Base-by-base conservation (phyloP, 2,888 invertebrate species). In the Agrypnus murinus region DNA sequence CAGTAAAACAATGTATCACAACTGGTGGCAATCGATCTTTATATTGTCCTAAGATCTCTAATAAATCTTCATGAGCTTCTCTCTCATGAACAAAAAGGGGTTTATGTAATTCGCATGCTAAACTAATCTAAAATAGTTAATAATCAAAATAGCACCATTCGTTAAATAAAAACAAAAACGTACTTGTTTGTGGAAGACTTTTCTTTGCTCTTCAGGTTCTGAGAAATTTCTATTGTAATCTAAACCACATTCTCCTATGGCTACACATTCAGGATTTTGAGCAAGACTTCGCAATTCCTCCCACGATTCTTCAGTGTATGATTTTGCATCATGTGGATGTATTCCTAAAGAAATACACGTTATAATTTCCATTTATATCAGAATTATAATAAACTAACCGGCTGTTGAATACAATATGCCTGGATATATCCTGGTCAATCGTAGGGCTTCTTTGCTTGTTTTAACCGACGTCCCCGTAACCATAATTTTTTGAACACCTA, bases 191-290 rank as follows among this genome's bases (percentile, higher is more conserved):
- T 93, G 92, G 84, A 97, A 97, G 55, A 95, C 96, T 73, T 92
- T 89, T 75, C 93, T 88, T 86, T 98, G 98, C 77, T 93, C 92
- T 72, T 92, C 92, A 4, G 94, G 96, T 81, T 96, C 95, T 7
- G 97, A 97, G 87, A 97, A 97, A 85, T 97, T 96, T 82, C 96
- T 92, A 85, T 94, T 96, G 85, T 95, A 97, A 87, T 98, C 97
- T 76, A 98, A 89, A 36, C 97, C 97, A 85, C 97, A 97, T 85
- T 97, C 97, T 15, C 97, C 97, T 43, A 97, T 90, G 1, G 97
- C 97, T 32, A 97, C 97, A 85, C 97, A 97, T 87, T 97, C 96
- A 2, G 92, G 92, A 81, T 95, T 95, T 60, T 88, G 88, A 14
- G 95, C 94, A 75, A 95, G 90, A 74, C 90, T 89, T 80, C 90